Conservation (phyloP, 2,888 invertebrate species). For the Epistrophe grossulariae region DNA sequence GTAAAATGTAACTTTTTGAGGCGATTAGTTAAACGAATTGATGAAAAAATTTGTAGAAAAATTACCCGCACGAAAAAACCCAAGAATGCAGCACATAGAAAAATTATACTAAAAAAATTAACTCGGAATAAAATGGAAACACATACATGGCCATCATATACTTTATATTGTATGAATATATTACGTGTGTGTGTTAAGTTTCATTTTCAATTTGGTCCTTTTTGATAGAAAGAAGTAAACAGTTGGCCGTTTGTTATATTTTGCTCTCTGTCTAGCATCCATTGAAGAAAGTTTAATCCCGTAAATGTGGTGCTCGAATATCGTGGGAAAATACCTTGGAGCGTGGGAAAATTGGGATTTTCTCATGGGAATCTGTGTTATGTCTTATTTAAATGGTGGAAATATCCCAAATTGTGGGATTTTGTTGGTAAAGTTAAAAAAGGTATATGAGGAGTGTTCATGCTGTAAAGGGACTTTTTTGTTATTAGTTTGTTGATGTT, state of each 20-base stretch:
- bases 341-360: constrained; percentile 80
- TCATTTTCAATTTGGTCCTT: constrained; percentile 58
- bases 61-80: constrained; percentile 67
- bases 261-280: constrained; percentile 68
- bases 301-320: constrained; percentile 77
- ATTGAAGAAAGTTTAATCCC: constrained; percentile 77
- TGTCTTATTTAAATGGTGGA: constrained; percentile 66
- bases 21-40: constrained; percentile 48
- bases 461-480: neutral
- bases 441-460: neutral
- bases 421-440: neutral
- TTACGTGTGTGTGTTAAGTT: constrained; percentile 29
- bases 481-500: too few species aligned
- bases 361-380: constrained; percentile 75
- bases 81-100: constrained; percentile 73
- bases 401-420: constrained; percentile 51
- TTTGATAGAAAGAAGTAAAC: constrained; percentile 5
- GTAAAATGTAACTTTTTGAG: constrained; percentile 40
- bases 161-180: neutral
- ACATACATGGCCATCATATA: constrained; percentile 27
- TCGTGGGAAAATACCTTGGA: constrained; percentile 72
- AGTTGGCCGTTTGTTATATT: neutral
- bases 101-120: constrained; percentile 66
- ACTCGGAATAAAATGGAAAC: constrained; percentile 56
- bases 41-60: constrained; percentile 52